Evolutionary conservation across 2,888 invertebrate genomes (phyloP), one percentile per base, ranked within the genome.

Genomic region (Apamea epomidion): DNA sequence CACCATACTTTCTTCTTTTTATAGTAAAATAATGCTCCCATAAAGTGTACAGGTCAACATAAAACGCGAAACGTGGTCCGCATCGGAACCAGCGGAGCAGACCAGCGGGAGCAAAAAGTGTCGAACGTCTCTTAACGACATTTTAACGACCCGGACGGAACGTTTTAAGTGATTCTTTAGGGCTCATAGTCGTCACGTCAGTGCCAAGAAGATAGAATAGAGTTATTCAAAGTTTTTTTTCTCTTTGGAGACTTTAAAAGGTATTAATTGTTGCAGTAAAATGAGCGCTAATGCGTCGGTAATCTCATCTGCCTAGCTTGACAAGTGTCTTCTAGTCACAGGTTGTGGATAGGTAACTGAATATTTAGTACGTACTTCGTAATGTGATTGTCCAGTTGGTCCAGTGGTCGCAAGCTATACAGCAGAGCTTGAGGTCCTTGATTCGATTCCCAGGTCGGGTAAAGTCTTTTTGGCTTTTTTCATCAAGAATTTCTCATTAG

Each of bases 121-220:
- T 80, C 87, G 80, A 82, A 78, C 73, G 80, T 80, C 73, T 64
- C 86, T 84, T 88, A 88, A 88, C 87, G 88, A 90, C 90, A 82
- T 88, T 90, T 84, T 90, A 88, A 90, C 88, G 90, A 88, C 68
- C 78, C 67, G 69, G 74, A 70, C 68, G 83, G 77, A 70, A 74
- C 54, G 79, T 74, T 90, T 74, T 80, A 89, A 88, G 87, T 90
- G 90, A 88, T 84, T 90, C 87, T 82, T 80, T 78, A 72, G 67
- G 70, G 70, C 78, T 73, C 77, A 67, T 25, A 69, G 69, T 79
- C 68, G 65, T 78, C 75, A 72, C 60, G 70, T 72, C 67, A 51
- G 14, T 48, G 21, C 18, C 54, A 45, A 45, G 25, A 58, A 60
- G 29, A 68, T 37, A 58, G 54, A 67, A 65, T 60, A 42, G 14